Evolutionary conservation across 2,888 invertebrate genomes (phyloP), one percentile per base, ranked within the genome.

Genomic region (Diadromus collaris): DNA sequence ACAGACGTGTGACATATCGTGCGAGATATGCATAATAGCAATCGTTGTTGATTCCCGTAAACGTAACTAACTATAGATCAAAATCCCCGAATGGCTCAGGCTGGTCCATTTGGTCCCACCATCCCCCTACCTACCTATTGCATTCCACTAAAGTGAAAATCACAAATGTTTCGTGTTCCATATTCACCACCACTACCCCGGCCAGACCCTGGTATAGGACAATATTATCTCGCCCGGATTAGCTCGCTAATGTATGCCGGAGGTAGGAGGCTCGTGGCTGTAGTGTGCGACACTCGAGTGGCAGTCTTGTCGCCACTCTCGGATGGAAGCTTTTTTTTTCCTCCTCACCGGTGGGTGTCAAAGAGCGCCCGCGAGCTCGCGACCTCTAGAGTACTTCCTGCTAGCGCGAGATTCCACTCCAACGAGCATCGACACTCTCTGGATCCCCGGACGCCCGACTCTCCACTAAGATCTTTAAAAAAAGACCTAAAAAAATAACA

Each of bases 341-440:
- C 32, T 16, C 19, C 19, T 44, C 29, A 2, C 10, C 29, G 29
- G n/a, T 41, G 34, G 51, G 27, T 24, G 41, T 19, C 46, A 29
- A 44, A 76, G 71, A 76, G 71, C 58, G 4, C 67, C 6, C 13
- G 13, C 16, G 19, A 29, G 32, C 58, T n/a, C 32, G 16, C 16
- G 54, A 63, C 54, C 29, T 41, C 54, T 56, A 32, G 60, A 27
- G 65, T 34, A 65, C 76, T 76, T 65, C 41, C 58, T 2, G 5
- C 51, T 54, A 46, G 41, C 16, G 19, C 7, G 32, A 13, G 21
- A 27, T 64, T n/a, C 65, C 60, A 44, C 71, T 61, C 19, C 71
- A 60, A 60, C 56, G 54, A 51, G 34, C 69, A 58, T 76, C 60
- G 76, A 67, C 67, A 72, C 32, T 56, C 54, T 29, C 44, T 6